Base-by-base conservation (phyloP, 2,113 vertebrate genomes). In the Hippocampus comes region DNA sequence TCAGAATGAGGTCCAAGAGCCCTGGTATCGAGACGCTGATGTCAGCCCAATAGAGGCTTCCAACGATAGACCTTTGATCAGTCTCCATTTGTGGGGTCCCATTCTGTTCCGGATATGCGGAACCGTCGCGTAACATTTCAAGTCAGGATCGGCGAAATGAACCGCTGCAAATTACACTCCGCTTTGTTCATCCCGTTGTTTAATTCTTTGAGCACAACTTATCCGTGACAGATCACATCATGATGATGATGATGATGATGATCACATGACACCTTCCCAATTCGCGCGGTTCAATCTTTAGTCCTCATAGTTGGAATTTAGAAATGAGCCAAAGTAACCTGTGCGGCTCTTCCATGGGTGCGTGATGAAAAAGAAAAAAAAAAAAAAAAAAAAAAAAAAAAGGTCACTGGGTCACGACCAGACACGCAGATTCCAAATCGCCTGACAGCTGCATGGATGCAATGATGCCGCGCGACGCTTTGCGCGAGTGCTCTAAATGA, bases 401-500 rank as follows among this genome's bases (percentile, higher is more conserved):
- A 70, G 25, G 71, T 25, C 68, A 41, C 9, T 57, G 42, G 43
- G 48, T 63, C 68, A 38, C 23, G 64, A 25, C 55, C 30, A 55
- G 17, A 72, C 12, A 46, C 7, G 23, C 27, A 43, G 14, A 72
- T 49, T 75, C 66, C 67, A 78, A 78, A 80, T 25, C 71, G 69
- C 9, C 34, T 51, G 69, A 67, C 65, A 80, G 70, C 67, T 73
- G 70, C 42, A 56, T 20, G 46, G 69, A 71, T 69, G 14, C 60
- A 59, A 63, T 30, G 1, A 63, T 55, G 8, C 59, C 48, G 51
- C 68, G 67, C 61, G 72, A 70, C 57, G 69, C 60, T 63, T 43
- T 0, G 4, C 48, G 23, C 25, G 77, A 77, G 60, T 30, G 63
- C 20, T 77, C 76, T 79, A 70, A 83, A 80, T 78, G 69, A 79